Conservation (phyloP, 2,797 vertebrate species). For the Odontamblyopus lacepedii region DNA sequence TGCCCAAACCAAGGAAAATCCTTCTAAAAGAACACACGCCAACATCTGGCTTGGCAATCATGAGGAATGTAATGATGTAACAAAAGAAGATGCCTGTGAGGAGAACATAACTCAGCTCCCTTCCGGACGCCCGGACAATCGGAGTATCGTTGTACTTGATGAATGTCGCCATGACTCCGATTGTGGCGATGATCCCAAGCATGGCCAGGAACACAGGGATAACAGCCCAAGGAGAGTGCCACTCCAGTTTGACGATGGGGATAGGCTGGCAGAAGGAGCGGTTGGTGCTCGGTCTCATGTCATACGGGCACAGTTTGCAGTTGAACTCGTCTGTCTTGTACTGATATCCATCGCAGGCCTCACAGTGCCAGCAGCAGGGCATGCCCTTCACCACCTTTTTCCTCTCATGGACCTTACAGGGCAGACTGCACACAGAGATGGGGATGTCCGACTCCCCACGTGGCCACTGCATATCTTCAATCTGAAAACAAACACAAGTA, state of each 20-base stretch:
- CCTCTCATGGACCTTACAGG: conserved; percentile 86
- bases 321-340: conserved; percentile 90
- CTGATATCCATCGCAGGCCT: conserved; percentile 92
- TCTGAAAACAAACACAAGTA: conserved; percentile 71
- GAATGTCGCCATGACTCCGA: conserved; percentile 93
- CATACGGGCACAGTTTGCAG: conserved; percentile 89
- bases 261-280: conserved; percentile 89
- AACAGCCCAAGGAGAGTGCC: conserved; percentile 94
- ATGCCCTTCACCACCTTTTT: conserved; percentile 95
- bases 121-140: conserved; percentile 90
- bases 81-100: conserved; percentile 95
- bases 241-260: conserved; percentile 91
- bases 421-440: conserved; percentile 88
- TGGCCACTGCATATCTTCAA: conserved; percentile 94
- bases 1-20: conserved; percentile 92
- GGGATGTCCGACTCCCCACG: conserved; percentile 81
- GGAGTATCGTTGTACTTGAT: conserved; percentile 93
- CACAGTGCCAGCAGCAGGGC: conserved; percentile 96
- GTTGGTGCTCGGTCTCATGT: conserved; percentile 88
- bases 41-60: conserved; percentile 93
- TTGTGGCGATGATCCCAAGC: conserved; percentile 92
- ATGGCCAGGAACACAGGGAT: conserved; percentile 94
- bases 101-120: conserved; percentile 94
- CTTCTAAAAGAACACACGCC: conserved; percentile 92
- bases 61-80: conserved; percentile 95